phyloP scores from a whole-genome alignment of 2,888 invertebrate genomes.

The Erebia ligea region DNA sequence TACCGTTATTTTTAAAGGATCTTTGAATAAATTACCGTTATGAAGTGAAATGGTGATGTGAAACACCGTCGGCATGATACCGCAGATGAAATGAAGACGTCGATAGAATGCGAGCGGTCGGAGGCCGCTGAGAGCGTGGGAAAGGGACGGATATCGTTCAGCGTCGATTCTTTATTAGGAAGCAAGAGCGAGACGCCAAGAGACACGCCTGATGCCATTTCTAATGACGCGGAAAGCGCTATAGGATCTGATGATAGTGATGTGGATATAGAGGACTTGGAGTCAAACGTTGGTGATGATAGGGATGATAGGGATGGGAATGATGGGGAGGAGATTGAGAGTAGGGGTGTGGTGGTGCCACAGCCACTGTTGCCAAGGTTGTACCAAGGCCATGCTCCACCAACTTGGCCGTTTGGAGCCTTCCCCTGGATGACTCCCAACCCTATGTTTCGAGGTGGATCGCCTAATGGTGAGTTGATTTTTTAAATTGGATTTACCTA shows the following conservation, averaged over 20 bases:
- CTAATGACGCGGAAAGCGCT: slow-evolving; percentile 73
- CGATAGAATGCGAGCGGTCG: slow-evolving; percentile 79
- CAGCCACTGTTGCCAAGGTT: slow-evolving; percentile 86
- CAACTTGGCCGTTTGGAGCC: slow-evolving; percentile 85
- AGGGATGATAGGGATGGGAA: slow-evolving; percentile 72
- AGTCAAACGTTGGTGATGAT: slow-evolving; percentile 70
- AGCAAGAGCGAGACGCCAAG: slow-evolving; percentile 64
- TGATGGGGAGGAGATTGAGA: slow-evolving; percentile 75
- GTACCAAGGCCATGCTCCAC: slow-evolving; percentile 79
- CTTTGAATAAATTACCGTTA: not conserved
- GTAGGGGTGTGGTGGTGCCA: slow-evolving; percentile 84
- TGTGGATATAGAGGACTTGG: slow-evolving; percentile 77
- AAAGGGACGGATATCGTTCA: slow-evolving; percentile 88
- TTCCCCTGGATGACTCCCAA: slow-evolving; percentile 86
- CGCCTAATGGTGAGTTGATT: slow-evolving; percentile 82
- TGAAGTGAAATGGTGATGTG: slow-evolving; percentile 27
- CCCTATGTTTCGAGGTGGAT: slow-evolving; percentile 83
- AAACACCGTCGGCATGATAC: slow-evolving; percentile 56
- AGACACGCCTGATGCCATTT: slow-evolving; percentile 61
- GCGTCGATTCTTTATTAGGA: slow-evolving; percentile 86
- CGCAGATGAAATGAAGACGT: slow-evolving; percentile 80
- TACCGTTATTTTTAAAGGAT: not conserved
- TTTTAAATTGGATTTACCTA: not conserved
- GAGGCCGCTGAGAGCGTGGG: slow-evolving; percentile 77
- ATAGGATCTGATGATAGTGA: slow-evolving; percentile 75